Base-by-base conservation (phyloP, 2,888 invertebrate genomes). In the Pterobdella sp. region DNA sequence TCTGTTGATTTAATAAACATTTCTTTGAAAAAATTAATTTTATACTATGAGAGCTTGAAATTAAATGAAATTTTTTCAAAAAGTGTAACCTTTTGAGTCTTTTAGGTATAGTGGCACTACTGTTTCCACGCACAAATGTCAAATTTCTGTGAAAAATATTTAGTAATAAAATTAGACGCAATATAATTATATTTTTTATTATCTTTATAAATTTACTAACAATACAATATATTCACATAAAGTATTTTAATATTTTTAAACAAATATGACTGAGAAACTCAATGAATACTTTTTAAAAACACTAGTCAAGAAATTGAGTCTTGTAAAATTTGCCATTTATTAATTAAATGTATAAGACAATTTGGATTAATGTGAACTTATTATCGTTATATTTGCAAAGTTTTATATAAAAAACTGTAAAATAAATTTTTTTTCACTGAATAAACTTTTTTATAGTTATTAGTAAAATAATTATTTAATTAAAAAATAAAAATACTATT, bases 21-120 rank as follows among this genome's bases (percentile, higher is more conserved):
- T 26, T 63, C n/a, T 14, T 26, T 26, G 31, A 63, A 63, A 63
- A 63, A 63, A 63, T 63, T 26, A 63, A 63, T 63, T 26, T 26
- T 63, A 65, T 32, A n/a, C 14, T 35, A 31, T 35, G 2, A 65
- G 32, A 2, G 35, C 3, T 65, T 32, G 14, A n/a, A 63, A 63
- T 63, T 26, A 7, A 63, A 35, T 29, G 10, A 18, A 52, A 31
- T 52, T 37, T 37, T 69, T n/a, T n/a, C 2, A 52, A 1, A 1
- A 2, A 22, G 32, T 32, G 34, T 4, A 14, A 69, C 69, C 69
- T 69, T 69, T 69, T 69, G 22, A 69, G 31, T 69, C 56, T 52
- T 42, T 69, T 69, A 52, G 69, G 69, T 49, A 69, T 49, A 14
- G 29, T 7, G 4, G n/a, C 60, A 56, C n/a, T 56, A 22, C 60